These are phyloP conservation scores for Sciaenops ocellatus DNA, from an alignment of 2,797 vertebrate genomes.

Conservation along the genomic window DNA sequence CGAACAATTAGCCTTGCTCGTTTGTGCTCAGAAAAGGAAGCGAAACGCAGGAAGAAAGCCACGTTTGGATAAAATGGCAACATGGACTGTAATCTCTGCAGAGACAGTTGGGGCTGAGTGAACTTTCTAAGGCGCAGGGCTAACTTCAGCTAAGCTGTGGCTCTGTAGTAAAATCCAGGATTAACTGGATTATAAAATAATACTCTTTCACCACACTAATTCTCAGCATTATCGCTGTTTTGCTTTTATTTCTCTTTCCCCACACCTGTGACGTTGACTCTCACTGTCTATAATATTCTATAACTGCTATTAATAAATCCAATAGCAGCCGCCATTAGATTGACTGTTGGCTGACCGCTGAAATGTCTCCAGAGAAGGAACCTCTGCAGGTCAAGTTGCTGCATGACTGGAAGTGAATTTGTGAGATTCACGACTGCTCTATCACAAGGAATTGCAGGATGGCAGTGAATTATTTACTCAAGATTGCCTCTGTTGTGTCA, in stretches of 20 bases:
- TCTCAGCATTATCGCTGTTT: neutral
- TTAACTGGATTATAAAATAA: slow-evolving; percentile 31
- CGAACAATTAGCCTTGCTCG: slow-evolving; percentile 27
- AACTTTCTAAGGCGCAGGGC: slow-evolving; percentile 22
- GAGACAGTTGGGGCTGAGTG: slow-evolving; percentile 15
- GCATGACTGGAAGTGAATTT: slow-evolving; percentile 30
- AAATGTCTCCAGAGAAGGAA: neutral
- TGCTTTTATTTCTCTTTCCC: neutral
- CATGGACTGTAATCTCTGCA: slow-evolving; percentile 45
- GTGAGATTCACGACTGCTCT: slow-evolving; percentile 20
- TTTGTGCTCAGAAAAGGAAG: slow-evolving; percentile 16
- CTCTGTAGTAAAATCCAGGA: slow-evolving; percentile 26
- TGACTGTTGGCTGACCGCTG: neutral
- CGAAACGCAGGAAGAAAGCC: neutral
- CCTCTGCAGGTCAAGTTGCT: slow-evolving; percentile 5
- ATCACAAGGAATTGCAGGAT: slow-evolving; percentile 40
- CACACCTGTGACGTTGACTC: neutral
- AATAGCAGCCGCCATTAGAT: neutral
- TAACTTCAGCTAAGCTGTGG: slow-evolving; percentile 22
- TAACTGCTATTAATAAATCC: no score
- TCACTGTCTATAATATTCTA: neutral
- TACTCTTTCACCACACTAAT: slow-evolving; percentile 1
- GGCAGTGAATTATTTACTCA: slow-evolving; percentile 68
- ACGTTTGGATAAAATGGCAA: slow-evolving; percentile 37
- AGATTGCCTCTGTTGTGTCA: slow-evolving; percentile 53